phyloP scores from a whole-genome alignment of 92 coral and sea anemone species.

The Palythoa caribaeorum region DNA sequence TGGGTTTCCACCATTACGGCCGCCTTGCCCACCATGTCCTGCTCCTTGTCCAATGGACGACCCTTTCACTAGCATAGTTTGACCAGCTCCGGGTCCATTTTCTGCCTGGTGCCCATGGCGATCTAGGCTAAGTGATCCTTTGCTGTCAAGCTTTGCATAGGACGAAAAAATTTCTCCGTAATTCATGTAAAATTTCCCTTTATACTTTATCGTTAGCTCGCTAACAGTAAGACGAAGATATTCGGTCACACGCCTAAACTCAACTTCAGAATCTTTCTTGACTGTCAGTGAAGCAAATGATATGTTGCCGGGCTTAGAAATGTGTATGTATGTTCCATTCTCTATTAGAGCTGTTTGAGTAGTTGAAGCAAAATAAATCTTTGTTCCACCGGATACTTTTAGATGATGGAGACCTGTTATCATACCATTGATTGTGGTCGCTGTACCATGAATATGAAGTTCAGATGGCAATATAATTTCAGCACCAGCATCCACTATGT shows the following conservation, averaged over 20 bases:
- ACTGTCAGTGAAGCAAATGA: conserved; percentile 65
- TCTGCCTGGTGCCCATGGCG: conserved; percentile 61
- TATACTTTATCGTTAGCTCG: conserved; percentile 60
- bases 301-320: conserved; percentile 75
- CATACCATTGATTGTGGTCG: conserved; percentile 59
- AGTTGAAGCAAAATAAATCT: conserved; percentile 63
- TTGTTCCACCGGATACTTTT: conserved; percentile 57
- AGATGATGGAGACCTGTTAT: conserved; percentile 72
- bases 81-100: conserved; percentile 72
- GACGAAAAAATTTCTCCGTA: conserved; percentile 76
- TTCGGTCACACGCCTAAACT: conserved; percentile 61
- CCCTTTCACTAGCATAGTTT: conserved; percentile 37
- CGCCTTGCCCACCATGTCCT: conserved; percentile 77
- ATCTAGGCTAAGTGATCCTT: conserved; percentile 57
- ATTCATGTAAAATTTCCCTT: conserved; percentile 60
- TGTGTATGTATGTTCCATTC: conserved; percentile 55
- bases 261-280: conserved; percentile 57
- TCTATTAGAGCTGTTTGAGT: conserved; percentile 72
- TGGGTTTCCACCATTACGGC: conserved; percentile 66
- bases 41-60: conserved; percentile 64
- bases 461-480: conserved; percentile 70
- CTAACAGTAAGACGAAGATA: conserved; percentile 64
- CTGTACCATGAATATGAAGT: conserved; percentile 76
- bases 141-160: conserved; percentile 68
- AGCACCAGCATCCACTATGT: conserved; percentile 65